These are phyloP conservation scores for Lytechinus pictus DNA, from an alignment of 35 echinoderm and acorn worm species.

Conservation along the genomic window DNA sequence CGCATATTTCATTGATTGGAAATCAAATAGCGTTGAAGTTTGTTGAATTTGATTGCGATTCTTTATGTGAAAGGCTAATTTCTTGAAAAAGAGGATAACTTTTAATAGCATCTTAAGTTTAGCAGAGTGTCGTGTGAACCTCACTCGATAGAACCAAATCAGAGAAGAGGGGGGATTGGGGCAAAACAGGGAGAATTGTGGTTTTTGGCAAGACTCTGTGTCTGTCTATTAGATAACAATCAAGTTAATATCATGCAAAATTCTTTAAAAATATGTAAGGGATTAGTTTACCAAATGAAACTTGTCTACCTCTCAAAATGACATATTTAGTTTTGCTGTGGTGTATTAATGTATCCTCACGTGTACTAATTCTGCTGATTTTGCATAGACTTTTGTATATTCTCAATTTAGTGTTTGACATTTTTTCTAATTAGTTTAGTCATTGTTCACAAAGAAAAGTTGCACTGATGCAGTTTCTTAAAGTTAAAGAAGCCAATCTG, in stretches of 20 bases:
- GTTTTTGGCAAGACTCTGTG: background rate
- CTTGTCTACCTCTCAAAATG: background rate
- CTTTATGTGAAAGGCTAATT: too few relatives aligned
- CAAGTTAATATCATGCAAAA: background rate
- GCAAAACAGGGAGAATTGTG: background rate
- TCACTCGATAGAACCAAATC: background rate
- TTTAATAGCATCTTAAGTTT: too few relatives aligned
- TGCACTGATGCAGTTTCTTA: too few relatives aligned
- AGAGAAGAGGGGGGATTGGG: background rate
- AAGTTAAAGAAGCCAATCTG: too few relatives aligned
- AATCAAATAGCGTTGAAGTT: too few relatives aligned
- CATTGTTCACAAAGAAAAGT: too few relatives aligned
- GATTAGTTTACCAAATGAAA: background rate
- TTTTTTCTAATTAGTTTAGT: too few relatives aligned
- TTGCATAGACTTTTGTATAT: background rate
- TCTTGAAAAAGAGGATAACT: too few relatives aligned
- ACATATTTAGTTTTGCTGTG: background rate
- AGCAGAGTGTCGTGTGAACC: too few relatives aligned
- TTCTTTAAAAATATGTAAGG: background rate
- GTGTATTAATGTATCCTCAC: background rate
- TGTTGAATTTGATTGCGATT: too few relatives aligned
- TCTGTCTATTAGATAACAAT: slow-evolving; percentile 20
- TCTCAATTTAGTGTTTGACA: too few relatives aligned
- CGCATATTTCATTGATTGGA: too few relatives aligned
- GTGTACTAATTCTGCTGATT: background rate